phyloP scores from a whole-genome alignment of 1,140 invertebrate species.

The Rhopalosiphum padi region DNA sequence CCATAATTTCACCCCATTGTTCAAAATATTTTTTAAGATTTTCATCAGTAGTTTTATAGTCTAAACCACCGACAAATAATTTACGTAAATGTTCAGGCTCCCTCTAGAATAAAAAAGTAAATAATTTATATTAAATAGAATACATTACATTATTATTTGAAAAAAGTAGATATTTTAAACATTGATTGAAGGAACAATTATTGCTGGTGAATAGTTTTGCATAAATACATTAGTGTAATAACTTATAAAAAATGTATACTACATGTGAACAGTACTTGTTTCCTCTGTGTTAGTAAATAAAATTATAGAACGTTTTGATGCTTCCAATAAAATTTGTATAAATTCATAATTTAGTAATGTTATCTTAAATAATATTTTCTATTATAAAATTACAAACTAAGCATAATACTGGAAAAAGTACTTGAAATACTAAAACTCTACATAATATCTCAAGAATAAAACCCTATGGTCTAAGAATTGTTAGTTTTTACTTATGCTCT shows the following conservation, averaged over 20 bases:
- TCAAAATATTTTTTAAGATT: slow-evolving; percentile 94
- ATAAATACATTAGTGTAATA: not conserved
- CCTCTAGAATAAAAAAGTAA: slow-evolving; percentile 59
- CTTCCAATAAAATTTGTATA: not conserved
- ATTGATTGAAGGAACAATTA: not conserved
- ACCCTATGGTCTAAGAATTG: too few relatives aligned
- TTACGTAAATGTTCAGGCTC: slow-evolving; percentile 97
- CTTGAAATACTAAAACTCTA: too few relatives aligned
- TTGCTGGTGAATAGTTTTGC: not conserved
- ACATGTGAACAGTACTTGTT: not conserved
- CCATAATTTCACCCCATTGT: slow-evolving; percentile 96
- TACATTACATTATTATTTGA: not conserved
- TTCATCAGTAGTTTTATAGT: slow-evolving; percentile 95
- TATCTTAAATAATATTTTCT: not conserved
- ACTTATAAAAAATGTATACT: not conserved
- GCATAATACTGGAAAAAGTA: too few relatives aligned
- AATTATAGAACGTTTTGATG: not conserved
- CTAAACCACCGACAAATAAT: slow-evolving; percentile 95
- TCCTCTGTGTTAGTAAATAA: not conserved
- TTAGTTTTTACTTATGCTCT: too few relatives aligned
- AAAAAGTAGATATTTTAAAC: not conserved
- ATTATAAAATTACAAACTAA: not conserved
- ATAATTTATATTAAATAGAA: not conserved
- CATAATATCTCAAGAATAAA: too few relatives aligned
- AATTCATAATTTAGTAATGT: not conserved